phyloP scores from a whole-genome alignment of 2,797 vertebrate genomes.

The Brachyrhaphis roseni region DNA sequence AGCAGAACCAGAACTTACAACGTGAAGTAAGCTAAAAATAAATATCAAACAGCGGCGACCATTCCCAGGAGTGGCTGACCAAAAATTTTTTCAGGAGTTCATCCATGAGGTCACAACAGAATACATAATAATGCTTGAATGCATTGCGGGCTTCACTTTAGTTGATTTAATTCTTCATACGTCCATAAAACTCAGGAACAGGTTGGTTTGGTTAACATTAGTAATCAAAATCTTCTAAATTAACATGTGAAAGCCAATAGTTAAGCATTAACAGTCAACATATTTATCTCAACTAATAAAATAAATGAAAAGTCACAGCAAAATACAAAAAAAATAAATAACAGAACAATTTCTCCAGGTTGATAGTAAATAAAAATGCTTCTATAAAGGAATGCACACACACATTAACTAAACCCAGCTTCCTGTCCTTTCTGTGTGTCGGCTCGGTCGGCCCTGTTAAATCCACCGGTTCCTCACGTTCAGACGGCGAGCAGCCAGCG shows the following conservation, averaged over 20 bases:
- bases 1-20: not conserved
- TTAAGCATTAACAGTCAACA: not conserved
- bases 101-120: not conserved
- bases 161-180: not conserved
- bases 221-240: not conserved
- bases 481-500: slow-evolving; percentile 27
- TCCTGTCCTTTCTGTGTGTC: not conserved
- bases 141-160: not conserved
- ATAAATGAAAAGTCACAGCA: not conserved
- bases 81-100: not conserved
- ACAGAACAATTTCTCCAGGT: not conserved
- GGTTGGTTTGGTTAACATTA: not conserved
- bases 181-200: not conserved
- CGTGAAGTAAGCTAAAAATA: not conserved
- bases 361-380: not conserved
- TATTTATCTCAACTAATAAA: not conserved
- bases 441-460: not conserved
- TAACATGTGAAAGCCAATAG: not conserved
- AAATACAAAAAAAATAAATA: not conserved
- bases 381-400: not conserved
- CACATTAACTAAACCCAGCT: not conserved
- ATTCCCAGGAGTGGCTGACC: not conserved
- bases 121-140: not conserved
- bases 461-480: slow-evolving; percentile 15
- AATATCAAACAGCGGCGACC: not conserved